phyloP scores from a whole-genome alignment of 2,888 invertebrate species.

The Thecophora atra region DNA sequence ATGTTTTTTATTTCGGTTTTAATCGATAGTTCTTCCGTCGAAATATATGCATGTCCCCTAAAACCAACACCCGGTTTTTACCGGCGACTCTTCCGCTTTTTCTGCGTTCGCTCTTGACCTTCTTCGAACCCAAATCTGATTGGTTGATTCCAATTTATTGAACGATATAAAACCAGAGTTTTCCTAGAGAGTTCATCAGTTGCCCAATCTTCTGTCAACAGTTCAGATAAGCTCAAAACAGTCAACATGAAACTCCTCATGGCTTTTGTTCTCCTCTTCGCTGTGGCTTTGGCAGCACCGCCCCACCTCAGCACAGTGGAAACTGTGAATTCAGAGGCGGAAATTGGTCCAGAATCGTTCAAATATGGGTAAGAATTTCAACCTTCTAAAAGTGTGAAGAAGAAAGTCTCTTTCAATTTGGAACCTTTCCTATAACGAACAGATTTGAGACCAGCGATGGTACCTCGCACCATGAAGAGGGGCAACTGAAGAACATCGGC shows the following conservation, averaged over 20 bases:
- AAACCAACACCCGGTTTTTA: too few relatives aligned
- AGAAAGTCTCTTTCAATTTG: neutral
- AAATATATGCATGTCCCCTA: too few relatives aligned
- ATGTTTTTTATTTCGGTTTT: too few relatives aligned
- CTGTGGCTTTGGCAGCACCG: conserved; percentile 51
- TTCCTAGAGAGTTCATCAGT: neutral
- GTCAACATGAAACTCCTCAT: conserved; percentile 49
- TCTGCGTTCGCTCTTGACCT: too few relatives aligned
- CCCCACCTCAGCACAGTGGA: conserved; percentile 61
- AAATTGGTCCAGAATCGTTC: conserved; percentile 59
- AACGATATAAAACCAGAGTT: neutral
- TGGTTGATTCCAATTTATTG: neutral
- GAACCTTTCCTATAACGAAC: conserved; percentile 30
- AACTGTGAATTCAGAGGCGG: conserved; percentile 69
- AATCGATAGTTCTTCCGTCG: too few relatives aligned
- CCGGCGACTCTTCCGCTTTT: too few relatives aligned
- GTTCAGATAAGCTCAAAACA: neutral
- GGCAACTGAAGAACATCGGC: conserved; percentile 68
- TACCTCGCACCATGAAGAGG: conserved; percentile 66
- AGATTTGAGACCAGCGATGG: conserved; percentile 69
- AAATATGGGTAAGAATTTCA: conserved; percentile 71
- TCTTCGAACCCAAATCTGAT: neutral
- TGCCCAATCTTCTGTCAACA: conserved; percentile 4
- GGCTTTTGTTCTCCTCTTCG: conserved; percentile 55
- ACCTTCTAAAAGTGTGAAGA: conserved; percentile 52